These are phyloP conservation scores for Camelus bactrianus DNA, from an alignment of 2,113 vertebrate species.

Conservation along the genomic window DNA sequence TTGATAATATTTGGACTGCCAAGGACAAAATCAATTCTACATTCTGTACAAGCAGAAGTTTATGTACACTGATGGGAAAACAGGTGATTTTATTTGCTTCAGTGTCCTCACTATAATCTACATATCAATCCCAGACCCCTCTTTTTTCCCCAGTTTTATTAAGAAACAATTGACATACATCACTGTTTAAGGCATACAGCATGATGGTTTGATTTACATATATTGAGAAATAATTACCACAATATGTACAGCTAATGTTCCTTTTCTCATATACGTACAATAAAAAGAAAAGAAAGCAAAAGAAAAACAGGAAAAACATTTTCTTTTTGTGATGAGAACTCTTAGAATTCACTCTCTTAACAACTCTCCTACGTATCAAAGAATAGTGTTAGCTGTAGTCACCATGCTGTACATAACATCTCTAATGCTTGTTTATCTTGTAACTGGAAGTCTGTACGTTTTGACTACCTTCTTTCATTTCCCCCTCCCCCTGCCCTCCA, in stretches of 20 bases:
- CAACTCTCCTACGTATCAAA: neutral
- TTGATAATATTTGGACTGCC: neutral
- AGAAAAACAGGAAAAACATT: neutral
- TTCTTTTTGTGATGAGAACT: neutral
- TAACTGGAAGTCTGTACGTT: neutral
- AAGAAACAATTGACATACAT: neutral
- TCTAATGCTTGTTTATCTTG: neutral
- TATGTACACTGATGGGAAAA: neutral
- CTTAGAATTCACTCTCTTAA: neutral
- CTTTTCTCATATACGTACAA: neutral
- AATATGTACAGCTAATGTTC: neutral
- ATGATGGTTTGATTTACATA: neutral
- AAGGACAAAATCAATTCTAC: neutral
- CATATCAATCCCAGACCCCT: neutral
- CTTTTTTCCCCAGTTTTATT: neutral
- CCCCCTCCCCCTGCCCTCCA: neutral
- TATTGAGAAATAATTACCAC: neutral
- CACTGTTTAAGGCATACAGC: neutral
- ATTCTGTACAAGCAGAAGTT: neutral
- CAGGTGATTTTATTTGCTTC: neutral
- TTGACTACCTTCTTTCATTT: neutral
- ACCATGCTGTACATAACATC: neutral
- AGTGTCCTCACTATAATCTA: neutral
- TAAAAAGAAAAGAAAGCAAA: neutral
- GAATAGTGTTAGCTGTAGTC: neutral